A percentile compares a stretch with the other conserved stretches of the same genome.
phyloP scores from a whole-genome alignment of 2,113 vertebrate species.

The Embiotoca jacksoni region DNA sequence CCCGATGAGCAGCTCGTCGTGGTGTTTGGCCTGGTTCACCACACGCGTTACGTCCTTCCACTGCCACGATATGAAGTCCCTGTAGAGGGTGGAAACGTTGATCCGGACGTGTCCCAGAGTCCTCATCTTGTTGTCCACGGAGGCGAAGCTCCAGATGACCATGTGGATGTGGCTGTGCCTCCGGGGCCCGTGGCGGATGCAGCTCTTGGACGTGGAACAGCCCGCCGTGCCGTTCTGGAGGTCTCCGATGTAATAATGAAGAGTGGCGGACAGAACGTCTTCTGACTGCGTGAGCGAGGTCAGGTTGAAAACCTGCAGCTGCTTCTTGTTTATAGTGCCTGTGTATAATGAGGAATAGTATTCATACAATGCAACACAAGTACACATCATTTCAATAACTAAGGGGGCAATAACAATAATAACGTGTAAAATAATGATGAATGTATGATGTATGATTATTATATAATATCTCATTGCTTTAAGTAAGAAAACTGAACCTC shows the following conservation, averaged over 20 bases:
- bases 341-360: constrained; percentile 18
- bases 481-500: too few relatives aligned
- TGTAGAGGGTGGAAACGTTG: constrained; percentile 81
- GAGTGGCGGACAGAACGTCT: constrained; percentile 90
- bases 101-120: constrained; percentile 86
- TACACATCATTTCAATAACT: neutral
- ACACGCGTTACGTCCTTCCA: constrained; percentile 92
- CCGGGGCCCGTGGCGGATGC: constrained; percentile 66
- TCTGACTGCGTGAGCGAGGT: constrained; percentile 94
- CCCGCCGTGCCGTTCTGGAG: constrained; percentile 75
- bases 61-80: constrained; percentile 88
- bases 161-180: constrained; percentile 85
- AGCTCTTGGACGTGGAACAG: constrained; percentile 74
- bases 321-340: constrained; percentile 85
- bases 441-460: neutral
- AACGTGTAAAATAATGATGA: neutral
- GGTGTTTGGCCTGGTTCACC: constrained; percentile 87
- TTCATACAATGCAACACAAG: constrained; percentile 16
- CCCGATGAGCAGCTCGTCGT: constrained; percentile 86
- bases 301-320: constrained; percentile 91
- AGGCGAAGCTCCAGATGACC: constrained; percentile 87
- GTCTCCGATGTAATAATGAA: constrained; percentile 91
- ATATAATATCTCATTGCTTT: too few relatives aligned
- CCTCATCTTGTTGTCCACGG: constrained; percentile 77
- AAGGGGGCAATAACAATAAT: too few relatives aligned